Evolutionary conservation across 1,140 invertebrate species (phyloP).

Genomic region (Hetaerina americana): DNA sequence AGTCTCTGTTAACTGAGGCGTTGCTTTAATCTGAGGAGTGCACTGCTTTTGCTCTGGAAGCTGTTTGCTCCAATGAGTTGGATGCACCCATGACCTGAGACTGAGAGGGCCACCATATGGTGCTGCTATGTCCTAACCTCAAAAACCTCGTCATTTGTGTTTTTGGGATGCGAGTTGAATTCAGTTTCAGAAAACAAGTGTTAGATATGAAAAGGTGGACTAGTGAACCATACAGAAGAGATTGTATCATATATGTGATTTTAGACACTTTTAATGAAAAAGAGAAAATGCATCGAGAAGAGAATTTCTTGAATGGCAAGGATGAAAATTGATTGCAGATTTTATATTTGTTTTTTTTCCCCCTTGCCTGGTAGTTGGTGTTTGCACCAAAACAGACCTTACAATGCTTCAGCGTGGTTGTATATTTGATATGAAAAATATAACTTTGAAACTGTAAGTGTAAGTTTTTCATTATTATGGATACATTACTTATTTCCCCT

Average conservation of each 20-base stretch:
- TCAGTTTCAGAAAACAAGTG: neutral
- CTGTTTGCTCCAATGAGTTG: neutral
- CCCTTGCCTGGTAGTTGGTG: neutral
- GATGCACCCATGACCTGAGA: neutral
- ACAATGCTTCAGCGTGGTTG: neutral
- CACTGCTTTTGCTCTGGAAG: neutral
- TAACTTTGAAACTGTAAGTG: neutral
- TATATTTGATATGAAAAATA: slow-evolving; percentile 1
- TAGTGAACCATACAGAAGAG: neutral
- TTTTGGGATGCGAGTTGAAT: neutral
- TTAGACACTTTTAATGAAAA: neutral
- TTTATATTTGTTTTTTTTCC: neutral
- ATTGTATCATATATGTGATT: neutral
- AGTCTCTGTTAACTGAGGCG: neutral
- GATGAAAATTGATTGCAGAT: neutral
- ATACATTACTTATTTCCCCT: too few species aligned
- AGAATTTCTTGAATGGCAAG: neutral
- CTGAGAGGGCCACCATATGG: neutral
- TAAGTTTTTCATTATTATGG: too few species aligned
- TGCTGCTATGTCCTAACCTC: neutral
- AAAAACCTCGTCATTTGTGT: neutral
- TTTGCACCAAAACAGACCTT: neutral
- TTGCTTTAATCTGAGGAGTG: neutral
- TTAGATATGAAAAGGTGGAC: neutral
- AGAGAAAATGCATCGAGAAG: neutral